Percentiles rank a stretch among this genome's conserved stretches.
These are phyloP conservation scores for Oeneis ivallda DNA, from an alignment of 2,888 invertebrate genomes.

Conservation along the genomic window DNA sequence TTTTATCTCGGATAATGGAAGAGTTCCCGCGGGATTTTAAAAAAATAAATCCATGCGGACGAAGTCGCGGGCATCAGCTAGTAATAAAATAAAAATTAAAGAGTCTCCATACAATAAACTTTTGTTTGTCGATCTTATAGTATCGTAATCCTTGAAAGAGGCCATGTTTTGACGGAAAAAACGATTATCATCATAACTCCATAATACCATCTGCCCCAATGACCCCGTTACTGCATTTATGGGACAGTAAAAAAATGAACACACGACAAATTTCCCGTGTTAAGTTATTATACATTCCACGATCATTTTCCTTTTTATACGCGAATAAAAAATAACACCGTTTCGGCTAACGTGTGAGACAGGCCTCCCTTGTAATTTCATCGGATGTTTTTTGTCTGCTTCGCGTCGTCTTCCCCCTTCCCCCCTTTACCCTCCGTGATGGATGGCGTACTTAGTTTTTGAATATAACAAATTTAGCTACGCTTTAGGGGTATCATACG, in stretches of 20 bases:
- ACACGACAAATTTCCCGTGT: constrained; percentile 15
- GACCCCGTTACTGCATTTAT: background rate
- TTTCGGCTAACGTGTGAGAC: constrained; percentile 17
- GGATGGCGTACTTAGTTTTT: constrained; percentile 39
- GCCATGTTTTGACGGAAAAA: too few relatives aligned
- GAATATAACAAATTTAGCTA: constrained; percentile 33
- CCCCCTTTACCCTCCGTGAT: constrained; percentile 33
- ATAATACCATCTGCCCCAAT: background rate
- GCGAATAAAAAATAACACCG: constrained; percentile 16
- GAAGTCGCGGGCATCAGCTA: too few relatives aligned
- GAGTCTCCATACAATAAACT: too few relatives aligned
- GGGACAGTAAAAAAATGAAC: constrained; percentile 5
- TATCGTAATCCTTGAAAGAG: too few relatives aligned
- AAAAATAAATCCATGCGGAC: too few relatives aligned
- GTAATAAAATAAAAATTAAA: too few relatives aligned
- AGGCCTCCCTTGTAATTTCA: constrained; percentile 19
- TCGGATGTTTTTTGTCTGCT: constrained; percentile 25
- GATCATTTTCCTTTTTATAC: constrained; percentile 16
- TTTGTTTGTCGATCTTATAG: too few relatives aligned
- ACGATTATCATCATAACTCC: background rate
- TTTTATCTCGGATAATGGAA: too few relatives aligned
- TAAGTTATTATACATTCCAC: constrained; percentile 19
- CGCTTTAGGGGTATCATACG: constrained; percentile 20
- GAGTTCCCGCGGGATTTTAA: too few relatives aligned
- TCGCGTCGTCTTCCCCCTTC: constrained; percentile 14